These are phyloP conservation scores for Typhlichthys eigenmanni DNA, from an alignment of 2,797 vertebrate genomes.

Conservation along the genomic window DNA sequence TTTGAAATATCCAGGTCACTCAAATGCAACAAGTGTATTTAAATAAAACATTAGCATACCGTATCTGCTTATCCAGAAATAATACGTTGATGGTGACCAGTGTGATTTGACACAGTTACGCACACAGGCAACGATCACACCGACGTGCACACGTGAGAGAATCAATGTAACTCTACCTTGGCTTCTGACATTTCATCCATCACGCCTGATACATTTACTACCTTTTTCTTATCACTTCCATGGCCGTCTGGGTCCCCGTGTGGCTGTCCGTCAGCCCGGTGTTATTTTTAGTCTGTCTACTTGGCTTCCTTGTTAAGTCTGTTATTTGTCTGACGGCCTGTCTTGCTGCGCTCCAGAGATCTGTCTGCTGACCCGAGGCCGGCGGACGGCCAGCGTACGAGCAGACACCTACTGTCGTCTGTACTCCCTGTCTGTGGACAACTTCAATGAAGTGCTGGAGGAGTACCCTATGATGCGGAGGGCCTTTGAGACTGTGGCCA, in stretches of 20 bases:
- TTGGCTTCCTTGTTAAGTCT: not conserved
- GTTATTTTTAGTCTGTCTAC: not conserved
- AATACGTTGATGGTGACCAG: too few relatives aligned
- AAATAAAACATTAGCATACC: not conserved
- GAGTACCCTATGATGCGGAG: constrained; percentile 95
- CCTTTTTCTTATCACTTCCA: constrained; percentile 4
- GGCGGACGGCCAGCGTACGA: constrained; percentile 88
- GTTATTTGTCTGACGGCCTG: constrained; percentile 10
- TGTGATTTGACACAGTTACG: too few relatives aligned
- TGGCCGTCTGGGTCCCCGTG: constrained; percentile 10
- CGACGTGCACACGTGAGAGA: too few relatives aligned
- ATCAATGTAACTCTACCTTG: not conserved
- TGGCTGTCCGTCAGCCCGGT: constrained; percentile 9
- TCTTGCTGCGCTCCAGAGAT: constrained; percentile 79
- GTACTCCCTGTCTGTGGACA: constrained; percentile 91
- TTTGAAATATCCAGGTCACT: not conserved
- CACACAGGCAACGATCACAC: too few relatives aligned
- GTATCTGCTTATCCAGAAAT: too few relatives aligned
- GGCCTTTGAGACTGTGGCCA: constrained; percentile 92
- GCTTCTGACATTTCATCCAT: not conserved
- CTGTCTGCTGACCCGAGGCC: constrained; percentile 90
- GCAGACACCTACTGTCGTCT: constrained; percentile 91
- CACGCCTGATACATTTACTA: too few relatives aligned
- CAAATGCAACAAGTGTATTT: not conserved
- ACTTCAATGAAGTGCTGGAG: constrained; percentile 94